A percentile compares a stretch with the other conserved stretches of the same genome.
phyloP scores from a whole-genome alignment of 2,797 vertebrate genomes.

The Monodelphis domestica region DNA sequence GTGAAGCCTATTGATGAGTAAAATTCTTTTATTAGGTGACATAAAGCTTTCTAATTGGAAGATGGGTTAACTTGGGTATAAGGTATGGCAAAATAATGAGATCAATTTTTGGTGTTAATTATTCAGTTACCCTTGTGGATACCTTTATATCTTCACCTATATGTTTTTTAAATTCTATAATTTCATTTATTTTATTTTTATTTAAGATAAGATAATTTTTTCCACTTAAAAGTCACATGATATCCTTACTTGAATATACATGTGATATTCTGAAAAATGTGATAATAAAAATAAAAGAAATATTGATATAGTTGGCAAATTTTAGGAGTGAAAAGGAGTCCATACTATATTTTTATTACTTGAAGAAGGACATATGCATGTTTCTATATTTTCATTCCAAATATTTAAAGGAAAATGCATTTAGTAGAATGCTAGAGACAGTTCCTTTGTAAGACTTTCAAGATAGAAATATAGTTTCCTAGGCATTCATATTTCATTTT shows the following conservation, averaged over 20 bases:
- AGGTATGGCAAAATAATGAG: not conserved
- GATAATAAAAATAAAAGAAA: conserved; percentile 82
- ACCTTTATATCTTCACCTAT: not conserved
- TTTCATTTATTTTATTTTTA: conserved; percentile 74
- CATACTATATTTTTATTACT: conserved; percentile 70
- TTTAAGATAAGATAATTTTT: conserved; percentile 70
- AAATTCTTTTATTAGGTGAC: not conserved
- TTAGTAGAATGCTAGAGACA: conserved; percentile 72
- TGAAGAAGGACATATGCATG: conserved; percentile 67
- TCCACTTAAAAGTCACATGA: conserved; percentile 75
- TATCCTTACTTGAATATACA: conserved; percentile 68
- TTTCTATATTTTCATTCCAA: conserved; percentile 65
- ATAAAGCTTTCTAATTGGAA: conserved; percentile 6
- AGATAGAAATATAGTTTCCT: conserved; percentile 70
- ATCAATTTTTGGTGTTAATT: not conserved
- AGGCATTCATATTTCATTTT: conserved; percentile 69
- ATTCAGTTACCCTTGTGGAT: not conserved
- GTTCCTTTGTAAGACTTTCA: conserved; percentile 68
- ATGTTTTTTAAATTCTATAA: conserved; percentile 68
- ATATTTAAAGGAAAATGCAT: conserved; percentile 65
- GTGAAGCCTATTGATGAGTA: not conserved
- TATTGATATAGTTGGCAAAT: conserved; percentile 78
- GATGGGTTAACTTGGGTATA: not conserved
- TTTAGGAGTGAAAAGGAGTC: conserved; percentile 79
- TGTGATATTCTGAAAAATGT: conserved; percentile 81